These are phyloP conservation scores for Chydorus sphaericus DNA, from an alignment of 2,888 invertebrate genomes.

Conservation along the genomic window DNA sequence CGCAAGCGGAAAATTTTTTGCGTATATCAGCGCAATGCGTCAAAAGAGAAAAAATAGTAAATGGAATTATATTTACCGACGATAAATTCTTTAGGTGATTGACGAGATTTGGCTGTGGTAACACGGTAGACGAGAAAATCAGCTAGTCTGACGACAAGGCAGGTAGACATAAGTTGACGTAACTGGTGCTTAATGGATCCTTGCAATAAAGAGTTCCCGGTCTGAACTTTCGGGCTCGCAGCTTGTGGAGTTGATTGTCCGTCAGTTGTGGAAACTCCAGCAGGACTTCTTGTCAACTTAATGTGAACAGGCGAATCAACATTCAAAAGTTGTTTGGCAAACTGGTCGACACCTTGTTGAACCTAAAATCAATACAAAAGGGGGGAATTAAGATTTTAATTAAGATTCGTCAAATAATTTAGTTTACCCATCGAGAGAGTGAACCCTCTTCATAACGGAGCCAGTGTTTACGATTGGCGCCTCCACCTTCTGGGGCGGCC, in stretches of 20 bases:
- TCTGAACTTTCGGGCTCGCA: background rate
- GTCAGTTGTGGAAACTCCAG: too few relatives aligned
- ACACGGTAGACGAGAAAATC: slow-evolving; percentile 81
- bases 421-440: slow-evolving; percentile 10
- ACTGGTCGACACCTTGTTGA: background rate
- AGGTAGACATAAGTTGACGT: slow-evolving; percentile 79
- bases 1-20: background rate
- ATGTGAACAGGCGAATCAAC: background rate
- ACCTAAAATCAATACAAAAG: background rate
- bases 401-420: too few relatives aligned
- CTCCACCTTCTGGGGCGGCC: slow-evolving; percentile 45
- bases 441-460: slow-evolving; percentile 58
- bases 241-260: background rate
- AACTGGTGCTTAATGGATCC: slow-evolving; percentile 37
- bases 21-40: too few relatives aligned
- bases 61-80: slow-evolving; percentile 40
- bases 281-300: background rate
- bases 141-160: slow-evolving; percentile 73
- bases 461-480: slow-evolving; percentile 77
- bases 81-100: slow-evolving; percentile 63
- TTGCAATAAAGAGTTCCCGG: background rate
- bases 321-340: background rate
- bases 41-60: background rate
- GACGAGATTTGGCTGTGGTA: slow-evolving; percentile 47
- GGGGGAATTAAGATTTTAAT: background rate